Conservation (phyloP, 2,888 invertebrate species). For the Arrhopalites spinosus region DNA sequence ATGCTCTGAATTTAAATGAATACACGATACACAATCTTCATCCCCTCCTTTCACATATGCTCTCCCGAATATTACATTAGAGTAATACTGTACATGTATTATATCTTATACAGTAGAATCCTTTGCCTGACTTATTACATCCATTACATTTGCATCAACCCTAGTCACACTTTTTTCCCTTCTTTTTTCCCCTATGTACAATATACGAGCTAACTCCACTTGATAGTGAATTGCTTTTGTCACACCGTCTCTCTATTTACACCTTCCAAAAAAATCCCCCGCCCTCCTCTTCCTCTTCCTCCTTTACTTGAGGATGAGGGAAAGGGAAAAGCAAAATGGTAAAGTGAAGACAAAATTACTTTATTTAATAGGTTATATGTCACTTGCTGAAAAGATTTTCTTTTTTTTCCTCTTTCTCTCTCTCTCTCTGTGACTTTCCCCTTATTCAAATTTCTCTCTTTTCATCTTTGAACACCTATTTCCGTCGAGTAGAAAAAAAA, state of each 20-base stretch:
- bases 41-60: neutral
- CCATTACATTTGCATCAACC: slow-evolving; percentile 1
- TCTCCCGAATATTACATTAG: neutral
- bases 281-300: neutral
- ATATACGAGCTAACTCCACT: neutral
- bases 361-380: too few relatives aligned
- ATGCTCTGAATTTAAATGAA: slow-evolving; percentile 19
- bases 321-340: neutral
- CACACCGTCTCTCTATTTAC: neutral
- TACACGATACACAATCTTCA: neutral
- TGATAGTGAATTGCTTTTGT: neutral
- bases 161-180: too few relatives aligned
- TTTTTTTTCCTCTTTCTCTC: neutral
- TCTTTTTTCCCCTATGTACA: neutral
- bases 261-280: neutral
- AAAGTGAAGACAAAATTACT: too few relatives aligned
- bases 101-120: too few relatives aligned
- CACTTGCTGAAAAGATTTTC: neutral
- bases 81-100: too few relatives aligned
- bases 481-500: neutral
- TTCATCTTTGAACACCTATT: neutral
- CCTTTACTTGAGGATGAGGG: neutral
- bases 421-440: neutral
- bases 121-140: neutral
- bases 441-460: neutral